phyloP scores from a whole-genome alignment of 1,140 invertebrate species.

The Drosophila sp. region DNA sequence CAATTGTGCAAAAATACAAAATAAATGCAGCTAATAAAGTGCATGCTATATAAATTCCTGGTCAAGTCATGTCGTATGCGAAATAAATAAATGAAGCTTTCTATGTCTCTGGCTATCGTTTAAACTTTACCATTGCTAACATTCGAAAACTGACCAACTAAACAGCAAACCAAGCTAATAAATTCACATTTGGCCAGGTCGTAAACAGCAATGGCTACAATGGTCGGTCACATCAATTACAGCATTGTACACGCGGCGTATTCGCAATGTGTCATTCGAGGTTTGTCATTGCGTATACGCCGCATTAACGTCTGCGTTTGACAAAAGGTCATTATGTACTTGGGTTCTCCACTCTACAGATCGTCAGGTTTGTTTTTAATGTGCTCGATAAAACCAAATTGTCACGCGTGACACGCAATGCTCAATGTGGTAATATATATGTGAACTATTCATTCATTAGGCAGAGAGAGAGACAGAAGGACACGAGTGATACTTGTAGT shows the following conservation, averaged over 20 bases:
- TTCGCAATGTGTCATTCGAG: slow-evolving; percentile 12
- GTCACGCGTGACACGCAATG: slow-evolving; percentile 19
- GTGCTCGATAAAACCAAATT: slow-evolving; percentile 31
- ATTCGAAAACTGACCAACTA: not conserved
- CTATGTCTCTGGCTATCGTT: not conserved
- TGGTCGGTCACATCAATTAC: slow-evolving; percentile 24
- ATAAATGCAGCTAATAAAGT: not conserved
- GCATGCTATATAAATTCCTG: not conserved
- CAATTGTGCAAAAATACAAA: too few species aligned
- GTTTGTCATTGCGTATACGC: slow-evolving; percentile 36
- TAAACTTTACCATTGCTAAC: not conserved
- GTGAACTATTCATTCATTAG: slow-evolving; percentile 15
- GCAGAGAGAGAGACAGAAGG: not conserved
- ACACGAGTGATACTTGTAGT: slow-evolving; percentile 5
- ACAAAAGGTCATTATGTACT: slow-evolving; percentile 24
- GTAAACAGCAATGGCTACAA: slow-evolving; percentile 26
- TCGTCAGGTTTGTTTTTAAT: slow-evolving; percentile 28
- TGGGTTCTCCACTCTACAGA: not conserved
- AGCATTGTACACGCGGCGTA: slow-evolving; percentile 25
- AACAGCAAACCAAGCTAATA: slow-evolving; percentile 25
- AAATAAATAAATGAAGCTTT: not conserved
- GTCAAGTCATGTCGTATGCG: too few species aligned
- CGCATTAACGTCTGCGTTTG: slow-evolving; percentile 16
- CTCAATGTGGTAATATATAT: not conserved
- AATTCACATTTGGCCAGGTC: slow-evolving; percentile 38